phyloP scores from a whole-genome alignment of 2,797 vertebrate species.

The Neomorphus geoffroyi region DNA sequence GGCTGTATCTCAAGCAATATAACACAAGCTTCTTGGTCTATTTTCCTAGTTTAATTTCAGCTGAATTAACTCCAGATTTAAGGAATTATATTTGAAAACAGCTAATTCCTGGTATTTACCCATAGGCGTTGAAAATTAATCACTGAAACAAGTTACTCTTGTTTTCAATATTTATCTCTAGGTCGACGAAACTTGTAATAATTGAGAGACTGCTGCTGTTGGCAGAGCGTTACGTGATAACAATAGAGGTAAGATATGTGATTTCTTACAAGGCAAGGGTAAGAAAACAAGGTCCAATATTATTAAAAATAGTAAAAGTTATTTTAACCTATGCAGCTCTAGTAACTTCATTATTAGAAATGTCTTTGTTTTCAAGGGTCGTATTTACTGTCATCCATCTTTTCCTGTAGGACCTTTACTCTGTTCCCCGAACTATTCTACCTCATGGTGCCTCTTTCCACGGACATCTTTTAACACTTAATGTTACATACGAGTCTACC shows the following conservation, averaged over 20 bases:
- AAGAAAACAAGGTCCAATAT: neutral
- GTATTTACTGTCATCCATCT: neutral
- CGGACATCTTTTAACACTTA: slow-evolving; percentile 95
- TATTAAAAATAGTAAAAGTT: neutral
- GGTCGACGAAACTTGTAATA: slow-evolving; percentile 98
- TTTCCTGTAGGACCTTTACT: slow-evolving; percentile 89
- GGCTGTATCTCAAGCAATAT: neutral
- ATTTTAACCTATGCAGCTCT: neutral
- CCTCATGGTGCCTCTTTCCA: slow-evolving; percentile 99
- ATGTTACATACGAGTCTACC: slow-evolving; percentile 97
- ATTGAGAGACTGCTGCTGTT: slow-evolving; percentile 95
- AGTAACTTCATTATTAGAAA: neutral
- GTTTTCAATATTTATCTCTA: slow-evolving; percentile 64
- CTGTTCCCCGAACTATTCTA: slow-evolving; percentile 98
- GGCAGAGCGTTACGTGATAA: slow-evolving; percentile 98
- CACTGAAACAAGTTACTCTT: neutral
- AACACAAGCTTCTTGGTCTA: neutral
- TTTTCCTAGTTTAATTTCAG: neutral
- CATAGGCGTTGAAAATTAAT: neutral
- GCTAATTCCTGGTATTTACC: neutral
- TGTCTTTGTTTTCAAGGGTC: neutral
- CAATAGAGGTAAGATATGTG: slow-evolving; percentile 88
- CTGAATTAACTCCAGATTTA: neutral
- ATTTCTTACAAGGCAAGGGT: neutral
- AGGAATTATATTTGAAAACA: neutral